phyloP scores from a whole-genome alignment of 2,797 vertebrate genomes.

The Aquila chrysaetos region DNA sequence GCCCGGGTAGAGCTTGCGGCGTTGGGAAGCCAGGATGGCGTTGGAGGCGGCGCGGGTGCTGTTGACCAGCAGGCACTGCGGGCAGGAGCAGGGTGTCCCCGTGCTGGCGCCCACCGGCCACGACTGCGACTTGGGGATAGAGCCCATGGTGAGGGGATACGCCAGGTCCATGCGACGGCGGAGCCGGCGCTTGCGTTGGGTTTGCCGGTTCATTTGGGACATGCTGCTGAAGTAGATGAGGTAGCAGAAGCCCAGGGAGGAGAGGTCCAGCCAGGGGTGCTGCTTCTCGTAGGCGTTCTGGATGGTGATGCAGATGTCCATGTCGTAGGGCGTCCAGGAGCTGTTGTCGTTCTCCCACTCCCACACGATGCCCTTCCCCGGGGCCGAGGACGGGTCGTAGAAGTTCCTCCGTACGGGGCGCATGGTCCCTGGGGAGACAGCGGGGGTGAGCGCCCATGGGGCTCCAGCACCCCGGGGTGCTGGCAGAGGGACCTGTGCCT shows the following conservation, averaged over 20 bases:
- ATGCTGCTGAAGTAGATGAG: constrained; percentile 96
- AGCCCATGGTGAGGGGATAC: constrained; percentile 93
- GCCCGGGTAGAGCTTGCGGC: constrained; percentile 80
- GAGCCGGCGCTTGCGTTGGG: constrained; percentile 88
- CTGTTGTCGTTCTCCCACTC: constrained; percentile 94
- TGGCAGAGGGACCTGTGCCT: fast-evolving
- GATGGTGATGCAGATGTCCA: constrained; percentile 97
- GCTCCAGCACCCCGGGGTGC: background rate
- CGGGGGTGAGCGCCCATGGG: fast-evolving
- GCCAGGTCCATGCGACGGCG: constrained; percentile 94
- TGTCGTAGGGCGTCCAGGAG: constrained; percentile 94
- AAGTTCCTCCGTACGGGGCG: constrained; percentile 93
- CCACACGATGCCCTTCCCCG: constrained; percentile 95
- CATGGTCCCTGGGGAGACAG: constrained; percentile 84
- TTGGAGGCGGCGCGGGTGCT: constrained; percentile 92
- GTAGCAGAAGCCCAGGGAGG: constrained; percentile 95
- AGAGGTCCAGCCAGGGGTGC: constrained; percentile 96
- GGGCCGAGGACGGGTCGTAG: constrained; percentile 93
- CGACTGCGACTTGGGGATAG: constrained; percentile 95
- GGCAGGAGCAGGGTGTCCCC: constrained; percentile 89
- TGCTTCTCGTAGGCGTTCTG: constrained; percentile 98
- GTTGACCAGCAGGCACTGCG: constrained; percentile 92
- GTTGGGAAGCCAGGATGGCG: constrained; percentile 90
- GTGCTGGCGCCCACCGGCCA: constrained; percentile 92
- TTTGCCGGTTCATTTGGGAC: constrained; percentile 95